Base-by-base conservation (phyloP, 2,888 invertebrate species). In the Chromoteleia sp. region DNA sequence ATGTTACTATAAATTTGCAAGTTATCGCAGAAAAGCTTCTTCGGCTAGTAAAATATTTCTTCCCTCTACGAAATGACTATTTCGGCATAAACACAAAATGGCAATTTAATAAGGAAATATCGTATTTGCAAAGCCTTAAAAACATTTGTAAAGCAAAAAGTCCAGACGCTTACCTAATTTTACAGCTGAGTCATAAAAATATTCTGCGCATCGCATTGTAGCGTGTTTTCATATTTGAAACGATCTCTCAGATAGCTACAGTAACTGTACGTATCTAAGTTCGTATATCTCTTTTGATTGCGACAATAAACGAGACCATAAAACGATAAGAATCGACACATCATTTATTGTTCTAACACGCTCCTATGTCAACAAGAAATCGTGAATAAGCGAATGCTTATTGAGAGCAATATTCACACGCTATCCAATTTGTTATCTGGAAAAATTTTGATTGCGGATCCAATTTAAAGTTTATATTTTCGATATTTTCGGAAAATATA, bases 281-380 rank as follows among this genome's bases (percentile, higher is more conserved):
- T 65, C 74, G 65, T 75, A 75, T 75, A 75, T 77, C 77, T 77
- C 70, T 61, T 77, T 77, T 78, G 77, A 78, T 78, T 78, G 77
- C 77, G 70, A 78, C 77, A 70, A 78, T 78, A 78, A 78, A 78
- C 70, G 77, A 36, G 70, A 65, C 77, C 70, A 70, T 77, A 77
- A 77, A 77, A 61, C 70, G 77, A 77, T 77, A 77, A 77, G 77
- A 77, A 77, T 77, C 52, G 77, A 77, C 77, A 77, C 77, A 77
- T 77, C 77, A 77, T 77, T 77, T 77, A 77, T 77, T 77, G 77
- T 63, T 63, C 68, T 77, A 63, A 70, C 77, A 56, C 61, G 77
- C 70, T 77, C 59, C 77, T 77, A 77, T 77, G 59, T 77, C 77
- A 77, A 76, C 58, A 61, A 52, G 41, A 48, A 70, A 45, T 63